Conservation (phyloP, 2,797 vertebrate species). For the Chiloscyllium punctatum region DNA sequence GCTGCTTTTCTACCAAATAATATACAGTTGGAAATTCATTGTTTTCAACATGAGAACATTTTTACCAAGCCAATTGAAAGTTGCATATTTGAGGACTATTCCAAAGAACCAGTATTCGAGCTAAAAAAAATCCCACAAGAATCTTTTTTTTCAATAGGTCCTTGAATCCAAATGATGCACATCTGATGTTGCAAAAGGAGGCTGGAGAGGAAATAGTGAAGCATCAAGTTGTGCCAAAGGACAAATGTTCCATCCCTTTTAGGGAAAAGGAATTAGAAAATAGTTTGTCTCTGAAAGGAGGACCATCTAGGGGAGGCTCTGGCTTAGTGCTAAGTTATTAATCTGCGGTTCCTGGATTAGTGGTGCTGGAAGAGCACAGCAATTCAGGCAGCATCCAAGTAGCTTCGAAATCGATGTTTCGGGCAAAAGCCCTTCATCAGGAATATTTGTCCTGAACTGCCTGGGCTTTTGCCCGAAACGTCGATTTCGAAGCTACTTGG, state of each 20-base stretch:
- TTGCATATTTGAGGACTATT: neutral
- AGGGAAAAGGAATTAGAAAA: neutral
- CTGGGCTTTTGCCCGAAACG: no score
- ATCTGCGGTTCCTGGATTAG: no score
- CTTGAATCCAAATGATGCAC: neutral
- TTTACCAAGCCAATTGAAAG: neutral
- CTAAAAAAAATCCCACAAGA: neutral
- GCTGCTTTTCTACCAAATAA: slow-evolving; percentile 2
- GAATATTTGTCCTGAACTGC: no score
- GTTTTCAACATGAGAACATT: neutral
- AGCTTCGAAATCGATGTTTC: no score
- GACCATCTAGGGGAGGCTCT: no score
- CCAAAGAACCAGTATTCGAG: neutral
- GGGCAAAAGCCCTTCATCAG: no score
- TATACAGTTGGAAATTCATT: neutral
- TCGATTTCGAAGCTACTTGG: no score
- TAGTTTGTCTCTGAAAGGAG: neutral
- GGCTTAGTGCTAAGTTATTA: no score
- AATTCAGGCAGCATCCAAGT: no score
- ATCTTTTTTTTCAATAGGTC: neutral
- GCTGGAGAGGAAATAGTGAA: neutral
- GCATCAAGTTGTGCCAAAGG: neutral
- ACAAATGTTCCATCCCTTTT: neutral
- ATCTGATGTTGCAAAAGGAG: neutral
- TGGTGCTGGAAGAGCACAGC: no score